Percentiles rank a stretch among this genome's conserved stretches.
Conservation (phyloP, 35 echinoderm and acorn worm genomes). For the Eucidaris tribuloides region DNA sequence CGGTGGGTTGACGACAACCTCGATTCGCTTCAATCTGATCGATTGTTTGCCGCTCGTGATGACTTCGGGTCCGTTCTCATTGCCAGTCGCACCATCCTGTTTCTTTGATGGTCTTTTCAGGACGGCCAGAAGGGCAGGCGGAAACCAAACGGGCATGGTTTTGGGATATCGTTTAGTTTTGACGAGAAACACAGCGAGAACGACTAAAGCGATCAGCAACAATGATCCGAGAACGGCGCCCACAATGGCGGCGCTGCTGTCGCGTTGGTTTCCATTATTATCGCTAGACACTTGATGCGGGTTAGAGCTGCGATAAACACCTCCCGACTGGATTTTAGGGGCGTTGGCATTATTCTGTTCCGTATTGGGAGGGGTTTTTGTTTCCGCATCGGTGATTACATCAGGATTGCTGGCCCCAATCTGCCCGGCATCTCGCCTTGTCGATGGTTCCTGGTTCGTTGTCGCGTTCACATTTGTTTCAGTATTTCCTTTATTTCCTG, state of each 20-base stretch:
- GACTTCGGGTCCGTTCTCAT: not conserved
- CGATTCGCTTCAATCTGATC: not conserved
- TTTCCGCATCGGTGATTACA: too few species aligned
- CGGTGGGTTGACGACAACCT: constrained; percentile 4
- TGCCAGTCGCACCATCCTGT: not conserved
- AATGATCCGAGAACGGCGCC: not conserved
- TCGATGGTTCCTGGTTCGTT: not conserved
- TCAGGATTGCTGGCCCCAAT: not conserved
- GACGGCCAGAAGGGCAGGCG: not conserved
- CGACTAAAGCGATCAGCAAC: not conserved
- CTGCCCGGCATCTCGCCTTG: constrained; percentile 9
- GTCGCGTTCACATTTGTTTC: not conserved
- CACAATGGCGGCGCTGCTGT: not conserved
- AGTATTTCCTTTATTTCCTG: not conserved
- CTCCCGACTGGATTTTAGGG: not conserved
- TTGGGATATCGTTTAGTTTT: constrained; percentile 10
- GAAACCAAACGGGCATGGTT: constrained; percentile 1
- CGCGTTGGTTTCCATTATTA: not conserved
- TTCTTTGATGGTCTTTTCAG: constrained; percentile 3
- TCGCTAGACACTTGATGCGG: constrained; percentile 3
- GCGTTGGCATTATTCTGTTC: not conserved
- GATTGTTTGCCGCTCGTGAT: not conserved
- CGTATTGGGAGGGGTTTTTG: too few species aligned
- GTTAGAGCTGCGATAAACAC: not conserved
- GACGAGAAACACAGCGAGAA: not conserved